Base-by-base conservation (phyloP, 1,140 invertebrate genomes). In the Pseudomyrmex sp. region DNA sequence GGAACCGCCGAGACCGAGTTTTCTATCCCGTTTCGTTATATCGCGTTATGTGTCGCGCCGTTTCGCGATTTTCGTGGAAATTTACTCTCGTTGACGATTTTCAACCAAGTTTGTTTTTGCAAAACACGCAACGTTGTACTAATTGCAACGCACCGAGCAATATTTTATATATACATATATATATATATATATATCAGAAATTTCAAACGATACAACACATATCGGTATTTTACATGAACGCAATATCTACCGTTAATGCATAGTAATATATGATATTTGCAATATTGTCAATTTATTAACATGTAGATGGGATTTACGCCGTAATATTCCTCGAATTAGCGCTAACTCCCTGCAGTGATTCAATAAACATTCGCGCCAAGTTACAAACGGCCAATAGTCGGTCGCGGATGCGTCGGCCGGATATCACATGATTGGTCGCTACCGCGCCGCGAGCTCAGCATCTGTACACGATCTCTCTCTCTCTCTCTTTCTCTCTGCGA, bases 391-490 rank as follows among this genome's bases (percentile, higher is more conserved):
- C 52, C 76, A 70, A 80, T 80, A 59, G 76, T 72, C 50, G 54
- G 74, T 48, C 61, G 48, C 13, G 61, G 20, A 80, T 50, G 35
- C 35, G 35, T 50, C 56, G 66, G 54, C 54, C 54, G 85, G 69
- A 85, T 82, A 85, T 87, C 85, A 69, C 69, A 69, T 63, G 79
- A 85, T 80, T 82, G 76, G 76, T 82, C 82, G 75, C 70, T 46
- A 50, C 44, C 83, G 54, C 77, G 35, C 5, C 35, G 35, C 5
- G 0, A 35, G 35, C 35, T 35, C 5, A 35, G 35, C 35, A 35
- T 35, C 5, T 35, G 35, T 35, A 35, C 35, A 35, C 35, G 35
- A 35, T 35, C 35, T 35, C 35, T 35, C 35, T 35, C 35, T 35
- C 26, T 26, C 26, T 26, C 26, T 26, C 26, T 26, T 1, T 26